Conservation (phyloP, 2,797 vertebrate genomes). For the Molossus alvarezi region DNA sequence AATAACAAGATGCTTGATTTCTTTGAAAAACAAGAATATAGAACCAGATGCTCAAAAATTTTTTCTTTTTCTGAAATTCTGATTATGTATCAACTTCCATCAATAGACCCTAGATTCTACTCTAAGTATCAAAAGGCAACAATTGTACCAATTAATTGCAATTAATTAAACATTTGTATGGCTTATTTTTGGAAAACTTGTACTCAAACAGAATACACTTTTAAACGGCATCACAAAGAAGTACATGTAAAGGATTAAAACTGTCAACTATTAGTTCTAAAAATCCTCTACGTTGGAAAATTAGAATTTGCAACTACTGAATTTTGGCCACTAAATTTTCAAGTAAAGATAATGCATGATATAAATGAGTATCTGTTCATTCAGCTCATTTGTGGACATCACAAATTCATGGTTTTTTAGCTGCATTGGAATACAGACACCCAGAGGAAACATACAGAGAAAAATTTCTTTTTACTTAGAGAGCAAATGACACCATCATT, state of each 20-base stretch:
- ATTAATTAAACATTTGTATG: conserved; percentile 15
- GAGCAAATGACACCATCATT: conserved; percentile 61
- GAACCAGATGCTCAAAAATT: conserved; percentile 22
- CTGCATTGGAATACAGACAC: not conserved
- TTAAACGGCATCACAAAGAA: conserved; percentile 50
- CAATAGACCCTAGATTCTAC: not conserved
- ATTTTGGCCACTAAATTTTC: conserved; percentile 43
- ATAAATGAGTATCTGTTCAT: not conserved
- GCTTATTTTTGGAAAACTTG: conserved; percentile 29
- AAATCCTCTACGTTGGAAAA: not conserved
- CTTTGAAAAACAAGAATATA: conserved; percentile 44
- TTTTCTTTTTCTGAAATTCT: conserved; percentile 64
- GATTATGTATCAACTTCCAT: conserved; percentile 7
- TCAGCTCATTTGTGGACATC: not conserved
- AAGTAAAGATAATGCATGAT: not conserved
- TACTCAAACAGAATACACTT: not conserved
- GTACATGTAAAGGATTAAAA: not conserved
- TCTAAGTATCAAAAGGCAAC: conserved; percentile 24
- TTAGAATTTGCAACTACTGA: conserved; percentile 26
- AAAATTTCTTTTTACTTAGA: not conserved
- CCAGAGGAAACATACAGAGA: conserved; percentile 15
- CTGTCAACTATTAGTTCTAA: not conserved
- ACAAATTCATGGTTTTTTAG: conserved; percentile 51
- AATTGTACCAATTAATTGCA: not conserved
- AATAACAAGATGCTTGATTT: conserved; percentile 27